Conservation (phyloP, 2,797 vertebrate genomes). For the Holocentrus rufus region DNA sequence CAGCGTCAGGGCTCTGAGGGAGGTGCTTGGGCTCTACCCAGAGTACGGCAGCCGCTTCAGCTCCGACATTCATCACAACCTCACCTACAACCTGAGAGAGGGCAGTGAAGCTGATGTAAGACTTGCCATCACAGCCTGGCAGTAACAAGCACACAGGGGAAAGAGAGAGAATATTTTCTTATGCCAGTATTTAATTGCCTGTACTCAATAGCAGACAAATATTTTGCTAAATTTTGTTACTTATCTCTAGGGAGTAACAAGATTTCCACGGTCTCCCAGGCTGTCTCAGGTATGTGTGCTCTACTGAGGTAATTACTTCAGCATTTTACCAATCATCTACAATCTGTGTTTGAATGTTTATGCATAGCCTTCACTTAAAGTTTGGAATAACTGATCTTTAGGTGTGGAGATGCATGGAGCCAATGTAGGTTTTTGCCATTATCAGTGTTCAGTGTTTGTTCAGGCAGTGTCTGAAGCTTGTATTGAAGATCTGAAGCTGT, state of each 20-base stretch:
- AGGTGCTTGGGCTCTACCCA: conserved; percentile 92
- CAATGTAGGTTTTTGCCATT: not conserved
- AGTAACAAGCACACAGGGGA: not conserved
- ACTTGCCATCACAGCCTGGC: not conserved
- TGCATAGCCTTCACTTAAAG: conserved; percentile 6
- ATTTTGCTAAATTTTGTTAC: conserved; percentile 34
- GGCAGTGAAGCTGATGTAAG: conserved; percentile 87
- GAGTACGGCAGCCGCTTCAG: conserved; percentile 91
- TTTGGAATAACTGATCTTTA: not conserved
- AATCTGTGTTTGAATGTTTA: conserved; percentile 4
- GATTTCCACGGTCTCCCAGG: conserved; percentile 82
- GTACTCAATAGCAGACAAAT: not conserved
- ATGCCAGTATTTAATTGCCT: not conserved
- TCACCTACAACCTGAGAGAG: conserved; percentile 96
- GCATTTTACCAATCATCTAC: not conserved
- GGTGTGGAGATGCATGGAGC: not conserved
- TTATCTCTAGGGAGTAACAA: conserved; percentile 82
- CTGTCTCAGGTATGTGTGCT: conserved; percentile 80
- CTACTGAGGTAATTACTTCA: conserved; percentile 27
- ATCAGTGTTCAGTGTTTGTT: not conserved
- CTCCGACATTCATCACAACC: conserved; percentile 90
- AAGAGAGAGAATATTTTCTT: not conserved
- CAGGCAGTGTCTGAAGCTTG: not conserved
- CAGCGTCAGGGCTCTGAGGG: conserved; percentile 87
- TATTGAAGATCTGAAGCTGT: not conserved